Conservation (phyloP, 2,797 vertebrate species). For the Propithecus deckenii region DNA sequence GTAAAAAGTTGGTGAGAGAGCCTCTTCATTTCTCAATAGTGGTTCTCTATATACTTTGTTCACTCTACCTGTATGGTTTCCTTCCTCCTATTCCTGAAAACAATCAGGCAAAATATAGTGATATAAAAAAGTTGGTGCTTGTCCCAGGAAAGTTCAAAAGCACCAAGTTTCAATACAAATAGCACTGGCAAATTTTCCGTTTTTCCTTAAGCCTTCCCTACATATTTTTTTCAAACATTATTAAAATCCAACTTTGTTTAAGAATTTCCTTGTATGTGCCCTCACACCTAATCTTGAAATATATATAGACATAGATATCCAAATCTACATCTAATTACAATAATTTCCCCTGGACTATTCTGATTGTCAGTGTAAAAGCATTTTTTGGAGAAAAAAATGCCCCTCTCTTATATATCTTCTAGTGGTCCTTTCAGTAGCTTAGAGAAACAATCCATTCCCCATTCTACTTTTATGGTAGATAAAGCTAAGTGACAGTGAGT, state of each 20-base stretch:
- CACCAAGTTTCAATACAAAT: background rate
- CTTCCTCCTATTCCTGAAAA: conserved; percentile 4
- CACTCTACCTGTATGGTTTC: background rate
- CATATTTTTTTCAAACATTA: background rate
- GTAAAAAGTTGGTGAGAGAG: background rate
- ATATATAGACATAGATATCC: background rate
- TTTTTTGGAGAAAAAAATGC: background rate
- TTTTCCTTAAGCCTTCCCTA: background rate
- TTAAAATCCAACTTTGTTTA: background rate
- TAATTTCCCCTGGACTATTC: background rate
- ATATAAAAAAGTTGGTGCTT: background rate
- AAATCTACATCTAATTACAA: background rate
- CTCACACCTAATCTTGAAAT: background rate
- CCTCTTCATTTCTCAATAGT: background rate
- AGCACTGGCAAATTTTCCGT: background rate
- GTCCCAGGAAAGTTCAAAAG: background rate
- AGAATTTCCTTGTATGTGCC: background rate
- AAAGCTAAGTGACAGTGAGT: background rate
- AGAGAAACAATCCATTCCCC: background rate
- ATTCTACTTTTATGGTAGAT: background rate
- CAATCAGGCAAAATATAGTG: background rate
- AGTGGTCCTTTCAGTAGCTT: background rate
- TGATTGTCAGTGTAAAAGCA: conserved; percentile 3
- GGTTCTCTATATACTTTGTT: background rate
- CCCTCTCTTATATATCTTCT: background rate